phyloP scores from a whole-genome alignment of 2,113 vertebrate genomes.

The Hepsetus odoe region DNA sequence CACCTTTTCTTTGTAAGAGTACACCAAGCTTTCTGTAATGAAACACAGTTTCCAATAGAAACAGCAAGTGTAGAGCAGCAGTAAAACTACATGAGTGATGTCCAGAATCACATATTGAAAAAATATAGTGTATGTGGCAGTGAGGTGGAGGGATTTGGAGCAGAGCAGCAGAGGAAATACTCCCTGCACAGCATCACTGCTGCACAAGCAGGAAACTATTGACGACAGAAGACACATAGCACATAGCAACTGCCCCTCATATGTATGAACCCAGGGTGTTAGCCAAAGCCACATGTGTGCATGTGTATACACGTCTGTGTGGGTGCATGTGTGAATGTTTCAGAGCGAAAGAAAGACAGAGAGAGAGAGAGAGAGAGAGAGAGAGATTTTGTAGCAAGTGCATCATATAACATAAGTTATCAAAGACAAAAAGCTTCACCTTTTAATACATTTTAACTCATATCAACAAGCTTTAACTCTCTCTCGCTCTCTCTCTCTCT shows the following conservation, averaged over 20 bases:
- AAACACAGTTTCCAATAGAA: background rate
- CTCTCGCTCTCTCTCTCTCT: background rate
- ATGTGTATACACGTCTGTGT: background rate
- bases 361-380: background rate
- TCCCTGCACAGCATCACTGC: background rate
- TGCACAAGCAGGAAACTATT: slow-evolving; percentile 21
- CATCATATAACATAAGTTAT: background rate
- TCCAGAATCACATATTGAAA: background rate
- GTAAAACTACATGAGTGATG: background rate
- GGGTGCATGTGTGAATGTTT: slow-evolving; percentile 1
- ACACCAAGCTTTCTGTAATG: background rate
- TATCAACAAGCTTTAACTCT: background rate
- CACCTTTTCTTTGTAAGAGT: background rate
- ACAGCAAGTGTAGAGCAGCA: background rate
- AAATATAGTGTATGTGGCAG: background rate
- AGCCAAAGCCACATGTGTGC: slow-evolving; percentile 35
- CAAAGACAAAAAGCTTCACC: background rate
- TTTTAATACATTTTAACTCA: background rate
- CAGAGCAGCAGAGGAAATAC: background rate
- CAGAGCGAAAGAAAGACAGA: background rate
- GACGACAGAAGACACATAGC: background rate
- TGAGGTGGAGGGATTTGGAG: slow-evolving; percentile 1
- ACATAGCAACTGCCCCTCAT: background rate
- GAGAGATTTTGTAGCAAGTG: background rate
- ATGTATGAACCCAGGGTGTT: slow-evolving; percentile 9